Evolutionary conservation across 2,797 vertebrate species (phyloP).

Genomic region (Lepus townsendii): DNA sequence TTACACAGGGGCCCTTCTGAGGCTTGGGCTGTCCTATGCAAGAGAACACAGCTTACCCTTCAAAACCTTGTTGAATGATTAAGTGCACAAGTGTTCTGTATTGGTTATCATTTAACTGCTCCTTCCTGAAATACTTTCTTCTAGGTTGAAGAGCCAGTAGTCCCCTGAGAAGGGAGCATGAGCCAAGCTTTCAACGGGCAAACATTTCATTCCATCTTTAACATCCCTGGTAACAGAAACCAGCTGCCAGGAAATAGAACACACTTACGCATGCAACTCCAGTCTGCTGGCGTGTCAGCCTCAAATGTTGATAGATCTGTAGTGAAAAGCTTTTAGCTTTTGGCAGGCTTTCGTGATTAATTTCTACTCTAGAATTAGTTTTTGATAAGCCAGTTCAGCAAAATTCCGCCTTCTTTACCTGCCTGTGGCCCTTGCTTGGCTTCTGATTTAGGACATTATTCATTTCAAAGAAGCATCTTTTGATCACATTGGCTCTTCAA

Average conservation of each 20-base stretch:
- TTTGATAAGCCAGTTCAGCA: conserved; percentile 28
- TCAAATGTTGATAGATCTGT: not conserved
- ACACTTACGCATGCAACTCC: not conserved
- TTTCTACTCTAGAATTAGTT: conserved; percentile 10
- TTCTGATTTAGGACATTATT: not conserved
- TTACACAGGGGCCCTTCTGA: not conserved
- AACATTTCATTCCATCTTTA: conserved; percentile 40
- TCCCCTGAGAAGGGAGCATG: conserved; percentile 8
- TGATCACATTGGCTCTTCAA: not conserved
- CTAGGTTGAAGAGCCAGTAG: conserved; percentile 29
- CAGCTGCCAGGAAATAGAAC: conserved; percentile 24
- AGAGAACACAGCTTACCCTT: not conserved
- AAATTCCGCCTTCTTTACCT: conserved; percentile 16
- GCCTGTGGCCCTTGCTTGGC: not conserved
- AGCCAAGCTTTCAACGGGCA: conserved; percentile 32
- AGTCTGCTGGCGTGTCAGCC: not conserved
- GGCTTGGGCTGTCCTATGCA: not conserved
- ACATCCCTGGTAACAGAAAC: conserved; percentile 37
- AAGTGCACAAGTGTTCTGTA: not conserved
- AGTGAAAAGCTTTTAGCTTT: conserved; percentile 26
- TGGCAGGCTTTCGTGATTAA: conserved; percentile 13
- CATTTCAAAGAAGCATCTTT: not conserved
- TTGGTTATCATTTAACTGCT: not conserved
- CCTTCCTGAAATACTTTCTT: conserved; percentile 25
- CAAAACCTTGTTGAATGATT: not conserved